A percentile compares a stretch with the other conserved stretches of the same genome.
These are phyloP conservation scores for Dinothrombium tinctorium DNA, from an alignment of 1,140 invertebrate genomes.

Conservation along the genomic window DNA sequence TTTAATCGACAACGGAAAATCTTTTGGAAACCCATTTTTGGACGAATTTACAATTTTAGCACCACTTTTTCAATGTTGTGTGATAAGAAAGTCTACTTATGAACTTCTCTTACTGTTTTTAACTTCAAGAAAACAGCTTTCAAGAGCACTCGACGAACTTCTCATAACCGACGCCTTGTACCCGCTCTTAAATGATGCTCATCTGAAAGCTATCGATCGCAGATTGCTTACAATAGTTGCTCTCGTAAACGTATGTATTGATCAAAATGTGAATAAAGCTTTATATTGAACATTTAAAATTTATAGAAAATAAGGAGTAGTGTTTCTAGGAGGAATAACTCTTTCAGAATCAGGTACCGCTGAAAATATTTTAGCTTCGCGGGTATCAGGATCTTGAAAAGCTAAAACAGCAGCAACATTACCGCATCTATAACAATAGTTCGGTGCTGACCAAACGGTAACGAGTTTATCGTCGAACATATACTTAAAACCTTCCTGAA, in stretches of 20 bases:
- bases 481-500: constrained; percentile 87
- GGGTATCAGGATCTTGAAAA: constrained; percentile 47
- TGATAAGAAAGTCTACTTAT: constrained; percentile 38
- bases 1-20: constrained; percentile 65
- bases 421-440: constrained; percentile 85
- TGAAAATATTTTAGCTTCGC: constrained; percentile 62
- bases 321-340: constrained; percentile 65
- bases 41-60: constrained; percentile 83
- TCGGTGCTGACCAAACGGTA: constrained; percentile 89
- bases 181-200: constrained; percentile 41
- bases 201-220: constrained; percentile 52
- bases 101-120: constrained; percentile 36
- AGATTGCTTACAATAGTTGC: constrained; percentile 43
- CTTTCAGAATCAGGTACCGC: constrained; percentile 80
- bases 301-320: constrained; percentile 87
- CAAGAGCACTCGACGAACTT: constrained; percentile 25
- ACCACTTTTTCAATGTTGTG: constrained; percentile 71
- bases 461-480: constrained; percentile 85
- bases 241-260: constrained; percentile 41
- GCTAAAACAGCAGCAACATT: constrained; percentile 76
- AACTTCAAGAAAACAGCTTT: constrained; percentile 36
- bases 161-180: constrained; percentile 25
- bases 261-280: constrained; percentile 15
- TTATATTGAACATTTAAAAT: constrained; percentile 1
- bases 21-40: constrained; percentile 46